Conservation (phyloP, 2,113 vertebrate genomes). For the Cebidichthys violaceus region DNA sequence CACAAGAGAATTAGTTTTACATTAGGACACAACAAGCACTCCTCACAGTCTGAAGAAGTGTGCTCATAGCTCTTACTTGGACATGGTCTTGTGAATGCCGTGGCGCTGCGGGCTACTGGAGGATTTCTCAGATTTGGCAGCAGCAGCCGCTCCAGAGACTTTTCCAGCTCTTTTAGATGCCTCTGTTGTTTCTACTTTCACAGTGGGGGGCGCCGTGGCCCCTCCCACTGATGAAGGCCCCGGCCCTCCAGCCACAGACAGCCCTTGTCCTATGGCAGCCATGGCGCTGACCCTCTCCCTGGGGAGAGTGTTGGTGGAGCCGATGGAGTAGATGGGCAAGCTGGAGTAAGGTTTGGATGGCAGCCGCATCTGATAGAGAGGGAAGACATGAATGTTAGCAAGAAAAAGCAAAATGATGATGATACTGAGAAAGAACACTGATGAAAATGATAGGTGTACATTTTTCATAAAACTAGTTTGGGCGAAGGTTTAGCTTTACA, state of each 20-base stretch:
- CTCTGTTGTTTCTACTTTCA: slow-evolving; percentile 39
- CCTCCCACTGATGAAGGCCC: slow-evolving; percentile 7
- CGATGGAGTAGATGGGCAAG: slow-evolving; percentile 96
- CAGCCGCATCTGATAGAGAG: slow-evolving; percentile 90
- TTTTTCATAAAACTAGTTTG: neutral
- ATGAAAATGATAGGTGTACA: too few relatives aligned
- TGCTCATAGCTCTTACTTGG: slow-evolving; percentile 77
- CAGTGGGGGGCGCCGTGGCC: neutral
- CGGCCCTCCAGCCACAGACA: slow-evolving; percentile 55
- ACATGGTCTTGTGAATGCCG: slow-evolving; percentile 82
- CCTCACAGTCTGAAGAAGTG: neutral
- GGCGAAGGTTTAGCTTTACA: neutral
- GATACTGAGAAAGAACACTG: slow-evolving; percentile 1
- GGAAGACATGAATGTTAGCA: slow-evolving; percentile 9
- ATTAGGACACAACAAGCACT: neutral
- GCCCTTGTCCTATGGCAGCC: slow-evolving; percentile 60
- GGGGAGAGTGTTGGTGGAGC: slow-evolving; percentile 90
- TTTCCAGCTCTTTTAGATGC: slow-evolving; percentile 55
- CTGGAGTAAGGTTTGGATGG: slow-evolving; percentile 96
- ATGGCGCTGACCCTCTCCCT: slow-evolving; percentile 83
- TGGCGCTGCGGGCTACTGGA: slow-evolving; percentile 86
- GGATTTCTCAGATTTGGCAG: slow-evolving; percentile 85
- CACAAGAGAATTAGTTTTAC: neutral
- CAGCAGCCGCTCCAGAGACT: slow-evolving; percentile 28
- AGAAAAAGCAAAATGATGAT: neutral